These are phyloP conservation scores for Drosophila setosimentum DNA, from an alignment of 2,888 invertebrate species.

Conservation along the genomic window DNA sequence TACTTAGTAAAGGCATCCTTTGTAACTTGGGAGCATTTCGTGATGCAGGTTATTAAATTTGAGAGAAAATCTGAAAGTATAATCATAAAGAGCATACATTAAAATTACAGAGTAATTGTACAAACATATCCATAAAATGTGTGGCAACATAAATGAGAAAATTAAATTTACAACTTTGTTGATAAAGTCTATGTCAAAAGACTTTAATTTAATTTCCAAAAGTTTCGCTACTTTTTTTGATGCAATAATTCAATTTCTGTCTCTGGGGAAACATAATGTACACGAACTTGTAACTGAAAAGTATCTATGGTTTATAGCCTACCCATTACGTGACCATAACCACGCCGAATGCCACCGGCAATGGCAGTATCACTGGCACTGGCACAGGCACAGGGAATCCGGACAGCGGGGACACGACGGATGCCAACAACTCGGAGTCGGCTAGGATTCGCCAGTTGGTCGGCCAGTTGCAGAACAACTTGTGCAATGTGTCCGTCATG, in stretches of 20 bases:
- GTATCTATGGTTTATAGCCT: slow-evolving; percentile 76
- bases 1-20: neutral
- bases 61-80: neutral
- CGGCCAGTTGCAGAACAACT: slow-evolving; percentile 91
- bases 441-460: slow-evolving; percentile 90
- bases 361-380: slow-evolving; percentile 33
- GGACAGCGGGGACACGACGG: slow-evolving; percentile 79
- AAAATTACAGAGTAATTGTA: neutral
- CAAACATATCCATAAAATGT: neutral
- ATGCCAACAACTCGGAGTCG: slow-evolving; percentile 82
- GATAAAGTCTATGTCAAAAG: too few relatives aligned
- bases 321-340: slow-evolving; percentile 85
- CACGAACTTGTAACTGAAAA: slow-evolving; percentile 6
- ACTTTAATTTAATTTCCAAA: slow-evolving; percentile 18
- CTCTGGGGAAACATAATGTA: slow-evolving; percentile 27
- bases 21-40: neutral
- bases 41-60: neutral
- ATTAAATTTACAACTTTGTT: neutral
- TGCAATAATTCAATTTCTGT: slow-evolving; percentile 29
- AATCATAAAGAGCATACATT: neutral
- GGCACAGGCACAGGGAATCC: slow-evolving; percentile 49
- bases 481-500: slow-evolving; percentile 93
- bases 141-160: neutral
- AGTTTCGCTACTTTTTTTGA: neutral
- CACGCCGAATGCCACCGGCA: slow-evolving; percentile 86